Conservation (phyloP, 1,140 invertebrate genomes). For the Rhyacophila brunnea region DNA sequence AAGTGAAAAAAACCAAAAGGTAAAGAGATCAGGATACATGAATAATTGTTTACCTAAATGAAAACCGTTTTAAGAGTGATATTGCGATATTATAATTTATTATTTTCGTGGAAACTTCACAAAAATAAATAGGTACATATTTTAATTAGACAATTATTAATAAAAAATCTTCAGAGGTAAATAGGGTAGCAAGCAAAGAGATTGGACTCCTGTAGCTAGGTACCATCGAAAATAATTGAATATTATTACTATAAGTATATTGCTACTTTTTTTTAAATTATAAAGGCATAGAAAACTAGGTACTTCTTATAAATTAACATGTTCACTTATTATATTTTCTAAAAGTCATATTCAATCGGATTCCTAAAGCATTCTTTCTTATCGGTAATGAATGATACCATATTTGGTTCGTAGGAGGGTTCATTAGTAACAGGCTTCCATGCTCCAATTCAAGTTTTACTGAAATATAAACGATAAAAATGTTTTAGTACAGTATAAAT, state of each 20-base stretch:
- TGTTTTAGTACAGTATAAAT: too few relatives aligned
- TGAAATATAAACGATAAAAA: too few relatives aligned
- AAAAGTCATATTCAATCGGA: slow-evolving; percentile 72
- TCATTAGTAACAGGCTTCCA: slow-evolving; percentile 70
- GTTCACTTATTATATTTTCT: slow-evolving; percentile 48
- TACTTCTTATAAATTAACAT: too few relatives aligned
- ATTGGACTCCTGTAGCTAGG: too few relatives aligned
- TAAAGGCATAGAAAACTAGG: too few relatives aligned
- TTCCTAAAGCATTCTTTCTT: slow-evolving; percentile 54
- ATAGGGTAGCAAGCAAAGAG: background rate
- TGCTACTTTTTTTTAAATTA: too few relatives aligned
- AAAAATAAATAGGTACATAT: background rate
- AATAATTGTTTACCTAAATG: too few relatives aligned
- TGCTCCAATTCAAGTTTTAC: slow-evolving; percentile 62
- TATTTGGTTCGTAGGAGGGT: slow-evolving; percentile 67
- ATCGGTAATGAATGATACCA: slow-evolving; percentile 72
- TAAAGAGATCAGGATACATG: too few relatives aligned
- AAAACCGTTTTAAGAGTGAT: too few relatives aligned
- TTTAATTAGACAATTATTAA: background rate
- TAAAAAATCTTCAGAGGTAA: background rate
- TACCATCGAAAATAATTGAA: too few relatives aligned
- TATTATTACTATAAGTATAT: too few relatives aligned
- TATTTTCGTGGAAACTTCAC: background rate
- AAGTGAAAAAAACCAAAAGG: too few relatives aligned
- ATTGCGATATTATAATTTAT: background rate